phyloP scores from a whole-genome alignment of 2,888 invertebrate species.

The Alviniconcha strummeri region DNA sequence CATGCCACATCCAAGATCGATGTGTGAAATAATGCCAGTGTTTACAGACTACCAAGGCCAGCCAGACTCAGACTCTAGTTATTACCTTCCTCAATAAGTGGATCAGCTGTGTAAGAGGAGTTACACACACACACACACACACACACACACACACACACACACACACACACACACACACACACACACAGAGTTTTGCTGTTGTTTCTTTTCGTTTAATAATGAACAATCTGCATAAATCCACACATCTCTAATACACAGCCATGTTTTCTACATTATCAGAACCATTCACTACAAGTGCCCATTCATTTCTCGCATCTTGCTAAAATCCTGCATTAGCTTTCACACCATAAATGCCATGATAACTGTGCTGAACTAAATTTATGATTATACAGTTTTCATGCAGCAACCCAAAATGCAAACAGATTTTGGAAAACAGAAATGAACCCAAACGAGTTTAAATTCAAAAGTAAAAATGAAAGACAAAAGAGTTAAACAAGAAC shows the following conservation, averaged over 20 bases:
- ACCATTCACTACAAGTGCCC: background rate
- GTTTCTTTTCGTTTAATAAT: background rate
- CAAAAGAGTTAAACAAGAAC: background rate
- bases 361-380: no score
- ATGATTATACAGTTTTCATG: no score
- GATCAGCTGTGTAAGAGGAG: background rate
- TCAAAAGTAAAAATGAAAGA: slow-evolving; percentile 4
- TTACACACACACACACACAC: background rate
- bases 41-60: background rate
- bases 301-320: background rate
- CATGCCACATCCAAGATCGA: no score
- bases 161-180: background rate
- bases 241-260: background rate
- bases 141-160: background rate
- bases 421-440: background rate
- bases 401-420: background rate
- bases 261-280: background rate
- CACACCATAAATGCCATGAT: background rate
- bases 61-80: background rate
- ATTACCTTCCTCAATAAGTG: background rate
- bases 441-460: background rate
- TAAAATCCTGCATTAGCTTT: background rate
- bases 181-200: background rate
- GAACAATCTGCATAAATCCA: background rate
- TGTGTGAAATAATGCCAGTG: no score